phyloP scores from a whole-genome alignment of 2,113 vertebrate species.

The Toxostoma redivivum region DNA sequence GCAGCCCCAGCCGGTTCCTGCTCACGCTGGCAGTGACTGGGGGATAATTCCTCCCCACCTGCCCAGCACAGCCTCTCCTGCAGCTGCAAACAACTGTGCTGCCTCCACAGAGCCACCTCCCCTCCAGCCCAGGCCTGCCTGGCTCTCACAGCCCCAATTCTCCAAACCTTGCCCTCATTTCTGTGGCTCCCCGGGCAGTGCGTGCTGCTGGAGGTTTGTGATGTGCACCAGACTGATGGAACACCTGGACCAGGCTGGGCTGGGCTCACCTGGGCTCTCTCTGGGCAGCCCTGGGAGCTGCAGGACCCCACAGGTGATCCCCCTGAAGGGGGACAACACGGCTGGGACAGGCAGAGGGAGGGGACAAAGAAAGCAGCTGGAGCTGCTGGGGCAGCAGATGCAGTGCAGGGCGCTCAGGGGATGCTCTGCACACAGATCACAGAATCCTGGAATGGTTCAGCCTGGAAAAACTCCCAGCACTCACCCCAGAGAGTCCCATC shows the following conservation, averaged over 20 bases:
- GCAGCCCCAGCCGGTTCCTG: not conserved
- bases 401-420: not conserved
- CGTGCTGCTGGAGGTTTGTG: not conserved
- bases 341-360: not conserved
- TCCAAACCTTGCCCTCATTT: not conserved
- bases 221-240: not conserved
- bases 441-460: not conserved
- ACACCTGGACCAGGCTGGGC: not conserved
- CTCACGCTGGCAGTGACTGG: not conserved
- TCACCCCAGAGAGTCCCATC: not conserved
- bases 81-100: not conserved
- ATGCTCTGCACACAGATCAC: not conserved
- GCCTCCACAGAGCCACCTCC: not conserved
- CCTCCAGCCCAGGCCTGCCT: not conserved
- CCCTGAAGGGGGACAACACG: rapidly evolving
- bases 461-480: not conserved
- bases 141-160: not conserved
- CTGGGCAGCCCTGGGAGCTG: not conserved
- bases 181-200: not conserved
- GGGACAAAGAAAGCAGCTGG: not conserved
- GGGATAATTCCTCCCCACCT: not conserved
- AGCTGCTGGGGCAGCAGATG: not conserved
- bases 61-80: not conserved
- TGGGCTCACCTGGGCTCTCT: not conserved
- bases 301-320: not conserved